phyloP scores from a whole-genome alignment of 2,113 vertebrate genomes.

The Ciconia boyciana region DNA sequence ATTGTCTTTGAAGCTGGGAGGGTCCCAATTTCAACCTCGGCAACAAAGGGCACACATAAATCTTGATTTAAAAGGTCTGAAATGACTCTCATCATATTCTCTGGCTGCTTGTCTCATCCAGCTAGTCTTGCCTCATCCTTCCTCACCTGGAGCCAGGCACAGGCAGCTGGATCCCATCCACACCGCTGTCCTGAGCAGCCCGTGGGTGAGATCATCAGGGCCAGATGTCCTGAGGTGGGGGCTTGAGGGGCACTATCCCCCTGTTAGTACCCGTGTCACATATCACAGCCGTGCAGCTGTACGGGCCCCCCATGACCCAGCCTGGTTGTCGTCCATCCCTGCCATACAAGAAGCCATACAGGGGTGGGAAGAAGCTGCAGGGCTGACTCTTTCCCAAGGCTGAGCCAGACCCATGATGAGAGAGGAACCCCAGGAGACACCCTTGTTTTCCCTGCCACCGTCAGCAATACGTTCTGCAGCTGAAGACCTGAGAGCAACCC shows the following conservation, averaged over 20 bases:
- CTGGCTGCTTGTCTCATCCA: not conserved
- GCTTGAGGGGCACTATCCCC: not conserved
- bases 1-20: not conserved
- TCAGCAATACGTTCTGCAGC: not conserved
- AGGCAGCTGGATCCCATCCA: not conserved
- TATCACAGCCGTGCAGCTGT: not conserved
- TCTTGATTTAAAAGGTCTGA: constrained; percentile 41
- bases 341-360: not conserved
- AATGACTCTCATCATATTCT: not conserved
- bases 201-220: not conserved
- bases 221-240: not conserved
- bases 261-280: not conserved
- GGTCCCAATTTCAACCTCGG: not conserved
- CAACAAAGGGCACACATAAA: not conserved
- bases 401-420: not conserved
- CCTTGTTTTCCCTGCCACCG: not conserved
- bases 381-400: not conserved
- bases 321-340: not conserved
- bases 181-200: not conserved
- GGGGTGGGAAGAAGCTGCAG: not conserved
- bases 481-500: not conserved
- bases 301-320: not conserved
- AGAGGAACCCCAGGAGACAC: not conserved
- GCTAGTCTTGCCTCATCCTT: not conserved
- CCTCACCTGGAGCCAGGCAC: not conserved